Base-by-base conservation (phyloP, 2,797 vertebrate genomes). In the Craterocephalus amniculus region DNA sequence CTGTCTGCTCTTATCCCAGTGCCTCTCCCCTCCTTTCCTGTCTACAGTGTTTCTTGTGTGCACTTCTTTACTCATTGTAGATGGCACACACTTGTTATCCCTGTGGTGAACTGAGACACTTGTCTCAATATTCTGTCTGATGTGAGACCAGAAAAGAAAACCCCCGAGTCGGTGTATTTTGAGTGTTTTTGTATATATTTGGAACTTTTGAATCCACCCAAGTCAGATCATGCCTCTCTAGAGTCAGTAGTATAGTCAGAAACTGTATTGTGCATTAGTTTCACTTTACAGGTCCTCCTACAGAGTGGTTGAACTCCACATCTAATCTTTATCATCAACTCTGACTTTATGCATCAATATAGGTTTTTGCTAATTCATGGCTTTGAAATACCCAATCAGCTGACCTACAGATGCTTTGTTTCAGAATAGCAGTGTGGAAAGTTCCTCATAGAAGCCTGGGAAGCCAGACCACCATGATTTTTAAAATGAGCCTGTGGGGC, bases 261-360 rank as follows among this genome's bases (percentile, higher is more conserved):
- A 59, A 74, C 18, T 11, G 35, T 35, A 52, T 31, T 57, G 18
- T 64, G 56, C 64, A 78, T 65, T 63, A 29, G 68, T 78, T 67
- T 38, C 45, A 72, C 70, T 85, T 84, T 63, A 79, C 75, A 72
- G 81, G 75, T 71, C 78, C 69, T 83, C 67, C 78, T 70, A 31
- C 35, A 58, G 63, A 81, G 78, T 82, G 87, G 83, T 85, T 89
- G 83, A 88, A 86, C 84, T 76, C 70, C 82, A 79, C 56, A 68
- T 78, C 45, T 88, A 86, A 90, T 83, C 87, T 89, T 87, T 84
- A 62, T 63, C 72, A 63, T 81, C 68, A 60, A 49, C 59, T 57
- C 68, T 40, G 20, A 64, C 70, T 62, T 3, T 27, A 32, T 24
- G 45, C 24, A 34, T 29, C 9, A 49, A 11, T 24, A 31, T 29